Base-by-base conservation (phyloP, 2,888 invertebrate species). In the Salpingus planirostris region DNA sequence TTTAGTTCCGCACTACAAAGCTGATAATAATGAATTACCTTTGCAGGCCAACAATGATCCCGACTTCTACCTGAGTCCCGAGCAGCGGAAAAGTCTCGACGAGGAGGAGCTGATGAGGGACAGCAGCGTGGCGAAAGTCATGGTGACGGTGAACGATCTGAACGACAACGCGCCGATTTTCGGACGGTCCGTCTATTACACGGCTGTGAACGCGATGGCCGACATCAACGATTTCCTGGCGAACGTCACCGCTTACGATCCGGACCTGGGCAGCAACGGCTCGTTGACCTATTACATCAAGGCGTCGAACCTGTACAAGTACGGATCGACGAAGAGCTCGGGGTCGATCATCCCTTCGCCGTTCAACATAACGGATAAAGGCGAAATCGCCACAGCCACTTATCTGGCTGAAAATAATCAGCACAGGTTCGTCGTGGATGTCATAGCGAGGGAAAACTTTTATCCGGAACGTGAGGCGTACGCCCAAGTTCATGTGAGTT, bases 331-430 rank as follows among this genome's bases (percentile, higher is more conserved):
- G 13, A 73, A 76, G 51, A 76, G 84, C 12, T 84, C 84, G 2
- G 90, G 90, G 0, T 88, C 88, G 1, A 84, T 91, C 11, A 83
- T 90, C 11, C 89, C 90, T 0, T 87, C 88, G 22, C 91, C 91
- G 0, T 91, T 91, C 53, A 80, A 81, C 41, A 78, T 87, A 3
- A 78, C 77, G 1, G 75, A 78, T 29, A 74, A 75, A 45, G 86
- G 87, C 44, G 65, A 74, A 60, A 63, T 88, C 14, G 72, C 73
- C 36, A 89, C 90, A 0, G 81, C 87, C 0, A 76, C 80, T 15
- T 82, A 83, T 51, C 81, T 91, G 77, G 80, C 86, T 0, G 89
- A 91, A 55, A 91, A 90, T 61, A 86, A 86, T 55, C 88, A 90
- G 50, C 87, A 90, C 55, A 69, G 88, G 26, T 92, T 92, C 56